phyloP scores from a whole-genome alignment of 1,140 invertebrate species.

The Artemia franciscana region DNA sequence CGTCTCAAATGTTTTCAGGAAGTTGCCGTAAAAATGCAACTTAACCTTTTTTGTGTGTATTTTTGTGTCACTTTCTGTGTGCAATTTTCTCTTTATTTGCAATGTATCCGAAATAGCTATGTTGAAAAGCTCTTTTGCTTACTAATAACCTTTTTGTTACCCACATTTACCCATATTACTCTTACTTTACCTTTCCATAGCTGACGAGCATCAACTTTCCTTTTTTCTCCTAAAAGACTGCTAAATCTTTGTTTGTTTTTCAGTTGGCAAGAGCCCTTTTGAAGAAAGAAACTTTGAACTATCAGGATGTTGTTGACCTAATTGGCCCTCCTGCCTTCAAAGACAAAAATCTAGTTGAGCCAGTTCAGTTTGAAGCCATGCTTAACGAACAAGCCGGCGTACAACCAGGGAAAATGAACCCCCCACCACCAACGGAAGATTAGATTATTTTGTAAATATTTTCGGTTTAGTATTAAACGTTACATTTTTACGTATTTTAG shows the following conservation, averaged over 20 bases:
- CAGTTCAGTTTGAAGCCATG: conserved; percentile 47
- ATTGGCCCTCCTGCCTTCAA: conserved; percentile 71
- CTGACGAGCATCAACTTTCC: background rate
- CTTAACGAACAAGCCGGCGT: conserved; percentile 20
- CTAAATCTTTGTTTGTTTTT: conserved; percentile 11
- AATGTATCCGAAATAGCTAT: no score
- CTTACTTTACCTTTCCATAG: no score
- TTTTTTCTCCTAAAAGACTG: conserved; percentile 2
- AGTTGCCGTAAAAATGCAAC: no score
- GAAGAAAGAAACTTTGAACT: conserved; percentile 71
- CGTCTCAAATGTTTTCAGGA: no score
- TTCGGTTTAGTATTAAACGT: no score
- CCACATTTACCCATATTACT: no score
- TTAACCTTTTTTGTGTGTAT: no score
- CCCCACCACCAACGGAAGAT: conserved; percentile 5
- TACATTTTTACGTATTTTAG: no score
- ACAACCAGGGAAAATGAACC: conserved; percentile 6
- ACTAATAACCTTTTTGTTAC: no score
- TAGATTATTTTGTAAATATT: background rate
- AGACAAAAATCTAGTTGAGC: conserved; percentile 47
- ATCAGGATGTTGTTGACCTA: conserved; percentile 62
- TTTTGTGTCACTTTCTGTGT: no score
- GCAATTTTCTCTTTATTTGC: no score
- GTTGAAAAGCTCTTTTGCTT: no score
- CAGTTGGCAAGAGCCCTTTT: conserved; percentile 67